Base-by-base conservation (phyloP, 2,888 invertebrate genomes). In the Lycia hirtaria region DNA sequence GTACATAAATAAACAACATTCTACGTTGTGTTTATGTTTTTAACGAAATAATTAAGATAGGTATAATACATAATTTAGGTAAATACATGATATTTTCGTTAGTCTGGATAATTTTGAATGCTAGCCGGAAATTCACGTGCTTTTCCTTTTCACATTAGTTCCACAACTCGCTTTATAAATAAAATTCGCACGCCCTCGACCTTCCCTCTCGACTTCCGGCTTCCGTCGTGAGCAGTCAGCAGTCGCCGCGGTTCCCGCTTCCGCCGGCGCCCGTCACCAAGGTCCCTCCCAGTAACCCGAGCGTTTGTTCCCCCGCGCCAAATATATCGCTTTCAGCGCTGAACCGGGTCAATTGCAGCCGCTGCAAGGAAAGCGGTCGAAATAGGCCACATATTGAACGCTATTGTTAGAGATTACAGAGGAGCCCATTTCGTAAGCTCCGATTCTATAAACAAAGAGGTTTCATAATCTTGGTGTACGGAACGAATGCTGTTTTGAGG, bases 301-400 rank as follows among this genome's bases (percentile, higher is more conserved):
- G 47, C 43, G 67, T 59, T 37, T 60, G 48, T 66, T 64, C 64
- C 58, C 64, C 57, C 48, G 45, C 44, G 52, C 57, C 60, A 60
- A 65, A 63, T 65, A 56, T 65, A 63, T 45, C 28, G 33, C 24
- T 24, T 47, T 35, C 35, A 35, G 47, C 47, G 35, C 37, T 38
- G 49, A 65, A 59, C 51, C 65, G 53, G 64, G 65, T 65, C 64
- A 62, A 62, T 64, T 61, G 54, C 56, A 57, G 26, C 38, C 51
- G 53, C 43, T 38, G 57, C 45, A 48, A 32, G 44, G 45, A 40
- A 43, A 41, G 35, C 40, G 33, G 12, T 30, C 19, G 33, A 33
- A 40, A 51, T 51, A 45, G 56, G 51, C 17, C 49, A 26, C 40
- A 12, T 20, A 33, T 41, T 12, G 35, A 40, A 40, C 19, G 45